Conservation (phyloP, 1,140 invertebrate species). For the Aphis craccivora region DNA sequence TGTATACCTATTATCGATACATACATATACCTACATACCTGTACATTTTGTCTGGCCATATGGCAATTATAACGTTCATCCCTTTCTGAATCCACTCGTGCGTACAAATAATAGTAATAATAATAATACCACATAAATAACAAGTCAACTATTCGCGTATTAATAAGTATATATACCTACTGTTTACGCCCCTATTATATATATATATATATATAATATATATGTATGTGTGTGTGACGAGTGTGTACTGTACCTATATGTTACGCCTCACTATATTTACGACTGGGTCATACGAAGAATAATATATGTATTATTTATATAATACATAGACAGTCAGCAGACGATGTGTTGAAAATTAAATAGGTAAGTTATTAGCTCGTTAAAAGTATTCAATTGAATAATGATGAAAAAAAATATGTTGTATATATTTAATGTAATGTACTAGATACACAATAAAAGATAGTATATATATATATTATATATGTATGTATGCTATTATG, state of each 20-base stretch:
- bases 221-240: not conserved
- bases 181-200: not conserved
- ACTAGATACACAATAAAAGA: not conserved
- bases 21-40: not conserved
- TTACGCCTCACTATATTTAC: not conserved
- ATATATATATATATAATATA: not conserved
- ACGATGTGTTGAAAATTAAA: slow-evolving; percentile 42
- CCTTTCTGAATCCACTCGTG: slow-evolving; percentile 37
- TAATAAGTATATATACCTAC: too few relatives aligned
- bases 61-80: slow-evolving; percentile 37
- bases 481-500: too few relatives aligned
- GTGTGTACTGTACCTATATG: not conserved
- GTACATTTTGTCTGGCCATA: slow-evolving; percentile 34
- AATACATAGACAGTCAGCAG: not conserved
- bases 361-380: not conserved
- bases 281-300: slow-evolving; percentile 23
- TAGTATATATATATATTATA: not conserved
- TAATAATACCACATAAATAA: slow-evolving; percentile 41
- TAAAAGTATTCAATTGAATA: not conserved
- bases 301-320: not conserved
- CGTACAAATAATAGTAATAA: slow-evolving; percentile 24
- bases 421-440: not conserved
- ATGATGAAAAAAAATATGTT: not conserved
- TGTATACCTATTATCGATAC: slow-evolving; percentile 7
- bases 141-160: slow-evolving; percentile 30